These are phyloP conservation scores for Staurois parvus DNA, from an alignment of 2,797 vertebrate genomes.

Conservation along the genomic window DNA sequence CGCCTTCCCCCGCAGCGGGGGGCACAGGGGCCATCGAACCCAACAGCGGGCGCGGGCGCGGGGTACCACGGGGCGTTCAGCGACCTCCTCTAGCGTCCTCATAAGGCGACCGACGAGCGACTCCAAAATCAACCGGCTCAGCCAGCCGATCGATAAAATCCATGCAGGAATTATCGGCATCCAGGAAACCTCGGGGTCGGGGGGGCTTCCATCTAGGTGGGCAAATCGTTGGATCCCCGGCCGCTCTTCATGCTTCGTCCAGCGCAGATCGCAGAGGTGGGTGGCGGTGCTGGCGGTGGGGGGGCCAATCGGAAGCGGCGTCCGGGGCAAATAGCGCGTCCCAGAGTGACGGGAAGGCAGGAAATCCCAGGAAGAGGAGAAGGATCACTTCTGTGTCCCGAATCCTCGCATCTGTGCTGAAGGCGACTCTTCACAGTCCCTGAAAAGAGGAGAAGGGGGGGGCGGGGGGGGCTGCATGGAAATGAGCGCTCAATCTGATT, in stretches of 20 bases:
- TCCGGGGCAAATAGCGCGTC: slow-evolving; percentile 65
- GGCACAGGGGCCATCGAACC: slow-evolving; percentile 86
- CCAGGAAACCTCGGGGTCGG: slow-evolving; percentile 48
- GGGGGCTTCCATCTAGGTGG: slow-evolving; percentile 74
- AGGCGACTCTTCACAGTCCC: slow-evolving; percentile 80
- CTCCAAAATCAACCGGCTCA: slow-evolving; percentile 48
- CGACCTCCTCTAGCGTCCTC: not conserved
- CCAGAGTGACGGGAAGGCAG: not conserved
- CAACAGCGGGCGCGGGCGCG: slow-evolving; percentile 64
- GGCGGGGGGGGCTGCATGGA: slow-evolving; percentile 83
- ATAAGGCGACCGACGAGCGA: not conserved
- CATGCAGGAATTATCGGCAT: slow-evolving; percentile 35
- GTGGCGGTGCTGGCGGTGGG: too few relatives aligned
- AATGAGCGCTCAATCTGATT: slow-evolving; percentile 87
- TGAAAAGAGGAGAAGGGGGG: slow-evolving; percentile 75
- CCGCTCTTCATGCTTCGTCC: slow-evolving; percentile 80
- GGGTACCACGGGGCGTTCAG: slow-evolving; percentile 31
- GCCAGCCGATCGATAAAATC: slow-evolving; percentile 31
- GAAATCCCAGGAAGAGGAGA: slow-evolving; percentile 12
- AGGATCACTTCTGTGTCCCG: slow-evolving; percentile 74
- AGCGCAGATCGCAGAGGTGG: not conserved
- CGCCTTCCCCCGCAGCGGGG: slow-evolving; percentile 78
- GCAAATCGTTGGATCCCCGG: slow-evolving; percentile 83
- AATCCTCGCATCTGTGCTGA: slow-evolving; percentile 84
- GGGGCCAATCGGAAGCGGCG: not conserved